Evolutionary conservation across 2,113 vertebrate species (phyloP).

Genomic region (Burhinus oedicnemus): DNA sequence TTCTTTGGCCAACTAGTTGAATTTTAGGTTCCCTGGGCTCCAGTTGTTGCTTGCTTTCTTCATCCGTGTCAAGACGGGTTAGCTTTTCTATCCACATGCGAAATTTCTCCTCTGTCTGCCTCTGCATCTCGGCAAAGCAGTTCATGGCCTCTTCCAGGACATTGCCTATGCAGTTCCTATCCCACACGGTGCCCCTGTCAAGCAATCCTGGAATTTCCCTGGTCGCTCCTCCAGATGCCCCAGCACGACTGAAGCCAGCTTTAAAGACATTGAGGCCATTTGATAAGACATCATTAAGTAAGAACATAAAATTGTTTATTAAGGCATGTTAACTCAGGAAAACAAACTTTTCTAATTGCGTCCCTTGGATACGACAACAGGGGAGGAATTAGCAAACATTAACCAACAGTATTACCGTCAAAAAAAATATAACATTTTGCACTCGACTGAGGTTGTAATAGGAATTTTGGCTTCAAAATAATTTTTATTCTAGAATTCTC

Average conservation of each 20-base stretch:
- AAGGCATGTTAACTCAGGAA: slow-evolving; percentile 70
- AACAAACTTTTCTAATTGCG: slow-evolving; percentile 46
- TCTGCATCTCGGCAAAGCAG: slow-evolving; percentile 91
- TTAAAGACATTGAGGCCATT: slow-evolving; percentile 97
- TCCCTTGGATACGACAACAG: neutral
- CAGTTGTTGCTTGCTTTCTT: slow-evolving; percentile 87
- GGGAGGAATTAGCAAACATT: slow-evolving; percentile 18
- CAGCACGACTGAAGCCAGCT: slow-evolving; percentile 89
- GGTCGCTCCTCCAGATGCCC: slow-evolving; percentile 85
- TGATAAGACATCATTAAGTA: slow-evolving; percentile 82
- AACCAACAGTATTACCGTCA: neutral
- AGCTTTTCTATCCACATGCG: slow-evolving; percentile 91
- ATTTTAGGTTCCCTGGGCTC: slow-evolving; percentile 81
- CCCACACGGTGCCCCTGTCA: slow-evolving; percentile 86
- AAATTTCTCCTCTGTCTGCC: slow-evolving; percentile 93
- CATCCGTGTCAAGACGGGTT: slow-evolving; percentile 83
- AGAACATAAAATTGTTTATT: slow-evolving; percentile 70
- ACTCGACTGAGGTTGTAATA: neutral
- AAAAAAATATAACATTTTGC: neutral
- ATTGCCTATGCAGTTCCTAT: slow-evolving; percentile 90
- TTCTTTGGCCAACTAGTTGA: slow-evolving; percentile 76
- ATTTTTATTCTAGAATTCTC: slow-evolving; percentile 21
- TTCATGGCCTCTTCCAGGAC: slow-evolving; percentile 93
- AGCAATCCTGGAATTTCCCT: slow-evolving; percentile 89
- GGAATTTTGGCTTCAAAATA: neutral